Evolutionary conservation across 2,113 vertebrate species (phyloP), one percentile per base, ranked within the genome.

Genomic region (Puntigrus tetrazona): DNA sequence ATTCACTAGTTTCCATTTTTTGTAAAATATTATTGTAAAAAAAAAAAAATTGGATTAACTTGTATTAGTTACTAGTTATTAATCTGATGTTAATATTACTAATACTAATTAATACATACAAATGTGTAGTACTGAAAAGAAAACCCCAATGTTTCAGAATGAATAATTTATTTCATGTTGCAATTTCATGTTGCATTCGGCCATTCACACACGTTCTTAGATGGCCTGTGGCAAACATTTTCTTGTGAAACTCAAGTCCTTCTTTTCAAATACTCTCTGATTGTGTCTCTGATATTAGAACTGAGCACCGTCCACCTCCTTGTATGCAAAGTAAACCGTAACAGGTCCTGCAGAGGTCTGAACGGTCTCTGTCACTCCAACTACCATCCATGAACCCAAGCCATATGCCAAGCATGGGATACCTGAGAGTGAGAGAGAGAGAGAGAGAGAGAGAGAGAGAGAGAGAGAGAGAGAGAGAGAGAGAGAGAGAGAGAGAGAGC

Each of bases 321-420:
- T 97, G 91, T 98, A 98, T 29, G 98, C 95, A 85, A 99, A 99
- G 95, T 99, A 98, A 88, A 99, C 89, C 0, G 95, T 97, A 82
- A 99, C 93, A 5, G 96, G 96, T 90, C 98, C 97, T 3, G 88
- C 92, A 88, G 94, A 95, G 0, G 98, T 99, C 70, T 96, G 95
- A 65, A 99, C 97, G 3, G 94, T 97, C 93, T 99, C 98, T 85
- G 95, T 94, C 88, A 97, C 97, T 87, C 93, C 93, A 87, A 93
- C 94, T 91, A 98, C 96, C 91, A 98, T 95, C 98, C 96, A 98
- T 92, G 97, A 99, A 81, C 97, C 96, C 61, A 99, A 86, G 86
- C 98, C 98, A 86, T 99, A 99, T 0, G 97, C 94, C 74, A 99
- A 93, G 61, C 96, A 98, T 52, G 98, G 98, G 89, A 99, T 95